These are phyloP conservation scores for Dendropsophus ebraccatus DNA, from an alignment of 2,113 vertebrate genomes.

Conservation along the genomic window DNA sequence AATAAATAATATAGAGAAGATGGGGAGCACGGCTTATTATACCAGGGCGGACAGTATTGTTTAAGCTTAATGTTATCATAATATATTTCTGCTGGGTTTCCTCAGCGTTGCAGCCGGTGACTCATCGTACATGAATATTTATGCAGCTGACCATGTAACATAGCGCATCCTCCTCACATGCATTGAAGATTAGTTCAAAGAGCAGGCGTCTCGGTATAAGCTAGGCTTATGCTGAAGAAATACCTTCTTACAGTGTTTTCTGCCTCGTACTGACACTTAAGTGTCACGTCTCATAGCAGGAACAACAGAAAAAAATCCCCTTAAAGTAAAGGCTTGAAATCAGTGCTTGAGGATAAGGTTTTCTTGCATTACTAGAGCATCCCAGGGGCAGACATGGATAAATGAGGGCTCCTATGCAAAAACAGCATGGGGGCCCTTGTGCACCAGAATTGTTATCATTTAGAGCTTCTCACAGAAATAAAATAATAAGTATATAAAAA, in stretches of 20 bases:
- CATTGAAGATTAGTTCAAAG: background rate
- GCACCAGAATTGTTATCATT: too few relatives aligned
- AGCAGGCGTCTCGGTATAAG: background rate
- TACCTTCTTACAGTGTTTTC: background rate
- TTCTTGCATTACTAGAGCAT: background rate
- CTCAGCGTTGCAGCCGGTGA: slow-evolving; percentile 27
- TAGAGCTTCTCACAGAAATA: too few relatives aligned
- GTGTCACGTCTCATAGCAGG: background rate
- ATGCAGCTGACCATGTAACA: slow-evolving; percentile 24
- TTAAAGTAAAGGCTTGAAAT: background rate
- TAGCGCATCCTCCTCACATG: background rate
- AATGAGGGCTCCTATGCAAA: too few relatives aligned
- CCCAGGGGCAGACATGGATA: too few relatives aligned
- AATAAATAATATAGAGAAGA: too few relatives aligned
- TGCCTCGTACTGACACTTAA: background rate
- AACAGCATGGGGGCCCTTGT: too few relatives aligned
- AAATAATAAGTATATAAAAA: too few relatives aligned
- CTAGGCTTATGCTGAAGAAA: background rate
- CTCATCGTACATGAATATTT: slow-evolving; percentile 49
- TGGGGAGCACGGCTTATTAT: background rate
- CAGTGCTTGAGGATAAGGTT: background rate
- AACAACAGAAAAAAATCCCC: background rate
- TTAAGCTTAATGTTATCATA: slow-evolving; percentile 7
- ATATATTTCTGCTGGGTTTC: slow-evolving; percentile 29
- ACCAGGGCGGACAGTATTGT: background rate